Conservation (phyloP, 2,888 invertebrate genomes). For the Chrysomela aeneicollis region DNA sequence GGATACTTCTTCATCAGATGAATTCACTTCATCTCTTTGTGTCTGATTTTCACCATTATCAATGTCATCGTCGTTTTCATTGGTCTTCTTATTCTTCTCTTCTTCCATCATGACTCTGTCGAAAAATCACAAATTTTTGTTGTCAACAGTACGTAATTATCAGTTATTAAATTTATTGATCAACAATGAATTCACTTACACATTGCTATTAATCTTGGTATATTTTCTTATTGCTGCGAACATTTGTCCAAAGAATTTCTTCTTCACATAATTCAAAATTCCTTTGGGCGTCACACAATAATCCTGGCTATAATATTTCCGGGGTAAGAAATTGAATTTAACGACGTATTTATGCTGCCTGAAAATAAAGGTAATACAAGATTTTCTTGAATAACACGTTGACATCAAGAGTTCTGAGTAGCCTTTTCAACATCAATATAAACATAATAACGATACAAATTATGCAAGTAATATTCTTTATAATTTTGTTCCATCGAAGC, state of each 20-base stretch:
- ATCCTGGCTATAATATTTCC: constrained; percentile 75
- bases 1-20: constrained; percentile 74
- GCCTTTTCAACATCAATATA: no score
- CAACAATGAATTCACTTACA: constrained; percentile 57
- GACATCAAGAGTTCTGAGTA: no score
- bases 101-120: constrained; percentile 63
- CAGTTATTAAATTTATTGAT: no score
- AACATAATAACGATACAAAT: no score
- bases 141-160: no score
- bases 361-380: constrained; percentile 30
- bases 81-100: constrained; percentile 28
- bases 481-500: no score
- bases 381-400: no score
- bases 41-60: constrained; percentile 55
- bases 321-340: constrained; percentile 77
- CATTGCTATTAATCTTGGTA: constrained; percentile 64
- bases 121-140: constrained; percentile 28
- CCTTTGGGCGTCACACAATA: constrained; percentile 75
- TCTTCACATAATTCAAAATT: constrained; percentile 79
- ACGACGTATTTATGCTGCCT: constrained; percentile 71
- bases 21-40: constrained; percentile 53
- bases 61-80: constrained; percentile 45
- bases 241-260: constrained; percentile 72
- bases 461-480: no score
- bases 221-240: constrained; percentile 70